Evolutionary conservation across 2,797 vertebrate species (phyloP), one percentile per base, ranked within the genome.

Genomic region (Parotocinclus haroldoi): DNA sequence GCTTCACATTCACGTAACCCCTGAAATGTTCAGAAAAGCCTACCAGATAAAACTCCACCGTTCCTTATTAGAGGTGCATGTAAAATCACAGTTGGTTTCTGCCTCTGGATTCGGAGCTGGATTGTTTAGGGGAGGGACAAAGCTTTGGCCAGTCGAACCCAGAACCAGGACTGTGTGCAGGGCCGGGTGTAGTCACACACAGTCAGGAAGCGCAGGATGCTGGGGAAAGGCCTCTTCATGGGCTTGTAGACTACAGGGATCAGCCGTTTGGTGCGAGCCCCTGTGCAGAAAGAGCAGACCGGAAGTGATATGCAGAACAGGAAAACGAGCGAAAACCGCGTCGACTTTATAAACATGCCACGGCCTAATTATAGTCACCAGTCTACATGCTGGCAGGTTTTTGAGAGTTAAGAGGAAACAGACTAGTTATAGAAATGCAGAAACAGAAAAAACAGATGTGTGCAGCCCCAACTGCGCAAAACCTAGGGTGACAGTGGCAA

Each of bases 111-210:
- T 27, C 51, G 10, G 1, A 45, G 8, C 10, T 16, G 2, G 13
- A 6, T 10, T 13, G 58, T 12, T 81, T 27, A 85, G 40, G 80
- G 64, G 12, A 64, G 65, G 9, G 81, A 72, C 42, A 94, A 84
- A 3, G 93, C 93, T 80, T 84, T 96, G 66, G 93, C 95, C 17
- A 99, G 89, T 63, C 96, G 92, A 0, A 0, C 63, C 97, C 96
- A 99, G 88, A 99, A 99, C 96, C 96, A 99, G 13, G 75, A 79
- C 74, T 97, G 90, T 46, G 95, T 98, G 79, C 89, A 93, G 0
- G 91, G 93, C 45, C 94, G 91, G 58, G 94, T 99, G 79, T 98
- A 98, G 86, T 99, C 97, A 0, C 96, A 99, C 27, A 94, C 66
- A 0, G 97, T 99, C 67, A 99, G 92, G 83, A 96, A 98, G 42